Conservation (phyloP, 2,797 vertebrate genomes). For the Carapus acus region DNA sequence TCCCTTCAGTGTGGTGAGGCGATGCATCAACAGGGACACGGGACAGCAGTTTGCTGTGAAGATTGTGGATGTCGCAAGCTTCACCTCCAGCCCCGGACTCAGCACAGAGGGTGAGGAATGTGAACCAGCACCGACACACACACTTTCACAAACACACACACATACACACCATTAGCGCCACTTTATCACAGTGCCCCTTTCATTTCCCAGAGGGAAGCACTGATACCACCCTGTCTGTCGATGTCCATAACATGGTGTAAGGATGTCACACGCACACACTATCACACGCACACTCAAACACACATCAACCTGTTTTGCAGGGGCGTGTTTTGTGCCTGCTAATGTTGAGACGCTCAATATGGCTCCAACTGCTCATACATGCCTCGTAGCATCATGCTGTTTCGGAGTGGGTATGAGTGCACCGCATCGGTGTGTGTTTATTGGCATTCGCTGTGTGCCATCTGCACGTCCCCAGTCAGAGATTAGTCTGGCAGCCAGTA, state of each 20-base stretch:
- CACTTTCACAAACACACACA: background rate
- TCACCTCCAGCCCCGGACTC: constrained; percentile 98
- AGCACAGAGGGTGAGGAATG: constrained; percentile 91
- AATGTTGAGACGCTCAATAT: background rate
- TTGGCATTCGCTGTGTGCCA: constrained; percentile 55
- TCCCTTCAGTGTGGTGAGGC: constrained; percentile 95
- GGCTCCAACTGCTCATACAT: constrained; percentile 6
- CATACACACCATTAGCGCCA: background rate
- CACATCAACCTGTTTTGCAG: no score
- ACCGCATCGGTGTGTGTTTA: constrained; percentile 11
- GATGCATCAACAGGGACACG: constrained; percentile 99
- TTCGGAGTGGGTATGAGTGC: constrained; percentile 25
- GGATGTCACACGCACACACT: no score
- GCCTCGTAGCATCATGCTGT: constrained; percentile 29
- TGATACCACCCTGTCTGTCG: no score
- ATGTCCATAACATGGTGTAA: no score
- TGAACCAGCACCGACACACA: constrained; percentile 3
- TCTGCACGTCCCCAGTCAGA: constrained; percentile 61
- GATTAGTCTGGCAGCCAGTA: constrained; percentile 55
- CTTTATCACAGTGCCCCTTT: background rate
- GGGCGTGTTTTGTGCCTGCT: background rate
- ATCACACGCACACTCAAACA: background rate
- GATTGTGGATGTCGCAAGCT: constrained; percentile 99
- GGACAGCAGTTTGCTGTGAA: constrained; percentile 98
- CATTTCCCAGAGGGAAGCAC: no score